phyloP scores from a whole-genome alignment of 2,797 vertebrate species.

The Scolopax rusticola region DNA sequence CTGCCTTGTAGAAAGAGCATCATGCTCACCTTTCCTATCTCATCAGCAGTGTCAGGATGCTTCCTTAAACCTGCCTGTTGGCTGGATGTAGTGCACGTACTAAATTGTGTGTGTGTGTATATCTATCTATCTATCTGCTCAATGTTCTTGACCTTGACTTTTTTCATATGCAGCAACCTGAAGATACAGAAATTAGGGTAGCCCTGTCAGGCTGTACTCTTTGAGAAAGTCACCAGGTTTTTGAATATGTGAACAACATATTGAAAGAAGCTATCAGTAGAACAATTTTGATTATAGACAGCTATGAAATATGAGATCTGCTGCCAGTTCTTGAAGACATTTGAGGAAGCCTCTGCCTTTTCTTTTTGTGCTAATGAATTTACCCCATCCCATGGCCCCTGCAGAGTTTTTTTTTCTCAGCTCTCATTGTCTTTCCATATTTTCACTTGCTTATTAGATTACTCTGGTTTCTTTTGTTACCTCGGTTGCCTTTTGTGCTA shows the following conservation, averaged over 20 bases:
- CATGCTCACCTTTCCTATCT: background rate
- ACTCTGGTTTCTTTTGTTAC: background rate
- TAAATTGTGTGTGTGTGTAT: background rate
- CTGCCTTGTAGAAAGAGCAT: background rate
- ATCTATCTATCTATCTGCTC: background rate
- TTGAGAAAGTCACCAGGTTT: background rate
- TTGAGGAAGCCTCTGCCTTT: background rate
- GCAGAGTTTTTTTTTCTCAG: conserved; percentile 28
- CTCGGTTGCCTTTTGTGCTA: conserved; percentile 3
- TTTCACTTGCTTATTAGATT: conserved; percentile 37
- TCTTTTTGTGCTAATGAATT: conserved; percentile 8
- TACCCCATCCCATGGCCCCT: background rate
- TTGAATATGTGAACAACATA: background rate
- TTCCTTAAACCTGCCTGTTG: background rate
- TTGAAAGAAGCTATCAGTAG: background rate
- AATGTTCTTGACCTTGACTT: background rate
- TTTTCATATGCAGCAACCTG: background rate
- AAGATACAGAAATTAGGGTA: background rate
- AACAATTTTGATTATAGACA: background rate
- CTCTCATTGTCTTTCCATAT: conserved; percentile 1
- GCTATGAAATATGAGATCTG: background rate
- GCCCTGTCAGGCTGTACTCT: background rate
- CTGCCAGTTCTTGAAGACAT: conserved; percentile 7
- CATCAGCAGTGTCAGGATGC: background rate
- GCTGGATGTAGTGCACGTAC: accelerated